phyloP scores from a whole-genome alignment of 1,140 invertebrate genomes.

The Trichonephila inaurata region DNA sequence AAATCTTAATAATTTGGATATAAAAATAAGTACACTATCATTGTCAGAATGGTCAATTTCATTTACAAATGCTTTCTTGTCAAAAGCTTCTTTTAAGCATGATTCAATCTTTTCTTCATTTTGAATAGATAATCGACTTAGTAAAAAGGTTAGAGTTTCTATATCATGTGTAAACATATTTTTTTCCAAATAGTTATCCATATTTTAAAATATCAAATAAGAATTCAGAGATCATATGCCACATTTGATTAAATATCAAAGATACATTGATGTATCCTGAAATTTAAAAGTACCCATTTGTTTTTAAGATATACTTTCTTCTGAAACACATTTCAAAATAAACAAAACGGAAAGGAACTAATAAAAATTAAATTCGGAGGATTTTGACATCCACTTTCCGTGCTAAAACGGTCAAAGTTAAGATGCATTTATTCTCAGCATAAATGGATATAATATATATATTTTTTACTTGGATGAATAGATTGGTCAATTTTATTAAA shows the following conservation, averaged over 20 bases:
- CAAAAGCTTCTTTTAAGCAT: conserved; percentile 50
- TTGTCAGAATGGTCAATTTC: not conserved
- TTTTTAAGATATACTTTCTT: not conserved
- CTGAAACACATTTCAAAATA: not conserved
- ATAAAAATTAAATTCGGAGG: not conserved
- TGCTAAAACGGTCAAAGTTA: not conserved
- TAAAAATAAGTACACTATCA: not conserved
- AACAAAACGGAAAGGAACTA: not conserved
- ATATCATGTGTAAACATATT: conserved; percentile 16
- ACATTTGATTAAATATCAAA: not conserved
- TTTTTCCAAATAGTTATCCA: not conserved
- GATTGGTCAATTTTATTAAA: too few species aligned
- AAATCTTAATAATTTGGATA: conserved; percentile 7
- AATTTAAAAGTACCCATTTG: not conserved
- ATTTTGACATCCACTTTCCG: not conserved
- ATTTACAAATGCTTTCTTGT: not conserved
- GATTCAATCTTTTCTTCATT: not conserved
- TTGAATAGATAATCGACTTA: conserved; percentile 34
- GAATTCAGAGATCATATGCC: not conserved
- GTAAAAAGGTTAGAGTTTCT: conserved; percentile 37
- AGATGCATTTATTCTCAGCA: not conserved
- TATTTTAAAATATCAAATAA: not conserved
- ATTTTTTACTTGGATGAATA: too few species aligned
- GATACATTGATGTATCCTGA: not conserved
- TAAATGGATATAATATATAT: too few species aligned